Base-by-base conservation (phyloP, 2,113 vertebrate species). In the Hippopotamus amphibius region DNA sequence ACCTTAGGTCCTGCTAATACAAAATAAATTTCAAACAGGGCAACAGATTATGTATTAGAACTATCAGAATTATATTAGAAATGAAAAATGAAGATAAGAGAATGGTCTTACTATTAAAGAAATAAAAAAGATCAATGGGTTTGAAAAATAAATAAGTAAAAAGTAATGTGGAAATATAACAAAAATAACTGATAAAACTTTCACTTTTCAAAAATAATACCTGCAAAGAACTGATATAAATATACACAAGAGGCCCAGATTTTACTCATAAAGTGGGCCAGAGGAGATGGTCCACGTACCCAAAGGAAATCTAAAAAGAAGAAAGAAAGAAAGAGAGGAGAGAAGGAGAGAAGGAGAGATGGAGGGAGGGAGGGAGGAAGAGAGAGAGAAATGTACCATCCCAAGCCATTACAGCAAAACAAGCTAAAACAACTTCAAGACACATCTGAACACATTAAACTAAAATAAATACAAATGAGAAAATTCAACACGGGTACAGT, bases 11-110 rank as follows among this genome's bases (percentile, higher is more conserved):
- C 90, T 21, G 14, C 24, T 41, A 28, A 72, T 77, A 59, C 30
- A 95, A 92, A 95, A 83, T 79, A 94, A 53, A 87, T 72, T 92
- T 82, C 55, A 90, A 86, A 94, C 30, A 82, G 11, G 28, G 61
- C 50, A 95, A 92, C 6, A 11, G 61, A 96, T 72, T 74, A 19
- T 79, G 21, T 50, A 61, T 72, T 82, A 41, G 69, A 77, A 81
- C 22, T 21, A 81, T 14, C 69, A 50, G 11, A 69, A 87, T 33
- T 82, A 21, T 68, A 81, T 85, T 63, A 92, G n/a, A 93, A 68
- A 86, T 57, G 0, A 68, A 94, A 92, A 96, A 53, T 26, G 13
- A 86, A 90, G n/a, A 93, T 72, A 26, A 90, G n/a, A 79, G 43
- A 63, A 87, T 65, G 57, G 57, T 94, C 69, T 88, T 87, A 83